Evolutionary conservation across 2,797 vertebrate species (phyloP).

Genomic region (Molothrus aeneus): DNA sequence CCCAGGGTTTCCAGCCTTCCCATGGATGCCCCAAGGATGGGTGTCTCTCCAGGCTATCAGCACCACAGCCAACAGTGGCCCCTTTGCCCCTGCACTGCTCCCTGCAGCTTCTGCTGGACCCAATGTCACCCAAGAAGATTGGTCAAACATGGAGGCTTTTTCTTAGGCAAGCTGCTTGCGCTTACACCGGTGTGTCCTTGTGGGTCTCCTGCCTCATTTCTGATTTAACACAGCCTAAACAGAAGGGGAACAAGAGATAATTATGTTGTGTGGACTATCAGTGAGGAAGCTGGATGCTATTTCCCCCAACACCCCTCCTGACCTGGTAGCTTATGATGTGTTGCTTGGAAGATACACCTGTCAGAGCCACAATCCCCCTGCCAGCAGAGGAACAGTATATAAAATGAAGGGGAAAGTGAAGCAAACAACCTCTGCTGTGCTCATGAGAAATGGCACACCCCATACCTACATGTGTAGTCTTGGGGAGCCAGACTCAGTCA

Average conservation of each 20-base stretch:
- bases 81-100: not conserved
- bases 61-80: not conserved
- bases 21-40: not conserved
- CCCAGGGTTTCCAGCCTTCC: not conserved
- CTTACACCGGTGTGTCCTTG: fast-evolving
- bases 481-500: not conserved
- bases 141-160: not conserved
- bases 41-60: fast-evolving
- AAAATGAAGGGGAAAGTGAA: not conserved
- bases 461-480: fast-evolving
- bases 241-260: not conserved
- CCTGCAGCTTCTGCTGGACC: not conserved
- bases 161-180: not conserved
- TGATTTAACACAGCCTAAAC: not conserved
- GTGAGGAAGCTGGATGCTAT: not conserved
- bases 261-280: not conserved
- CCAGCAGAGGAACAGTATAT: not conserved
- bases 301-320: fast-evolving
- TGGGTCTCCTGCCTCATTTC: fast-evolving
- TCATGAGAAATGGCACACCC: not conserved
- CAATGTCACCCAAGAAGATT: fast-evolving
- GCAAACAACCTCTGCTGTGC: not conserved
- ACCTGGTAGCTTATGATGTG: not conserved
- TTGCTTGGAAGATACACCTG: not conserved
- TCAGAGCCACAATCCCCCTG: not conserved